Evolutionary conservation across 2,797 vertebrate genomes (phyloP).

Genomic region (Champsocephalus gunnari): DNA sequence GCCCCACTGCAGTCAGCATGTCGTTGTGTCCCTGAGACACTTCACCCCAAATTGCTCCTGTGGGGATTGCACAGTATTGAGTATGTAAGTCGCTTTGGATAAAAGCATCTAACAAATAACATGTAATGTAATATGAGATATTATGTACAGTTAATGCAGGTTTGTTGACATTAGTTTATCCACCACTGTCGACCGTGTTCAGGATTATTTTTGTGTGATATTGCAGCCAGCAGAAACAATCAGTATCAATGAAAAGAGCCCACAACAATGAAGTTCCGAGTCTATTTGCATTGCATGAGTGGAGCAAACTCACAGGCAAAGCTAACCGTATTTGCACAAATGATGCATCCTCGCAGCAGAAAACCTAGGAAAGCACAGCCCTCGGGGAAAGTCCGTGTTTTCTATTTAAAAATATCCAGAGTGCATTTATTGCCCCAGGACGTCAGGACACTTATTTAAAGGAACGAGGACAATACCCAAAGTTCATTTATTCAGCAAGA

Average conservation of each 20-base stretch:
- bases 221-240: not conserved
- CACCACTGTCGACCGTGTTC: not conserved
- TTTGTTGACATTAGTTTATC: not conserved
- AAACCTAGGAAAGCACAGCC: conserved; percentile 56
- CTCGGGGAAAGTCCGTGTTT: conserved; percentile 38
- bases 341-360: conserved; percentile 22
- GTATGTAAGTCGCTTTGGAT: no score
- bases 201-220: conserved; percentile 3
- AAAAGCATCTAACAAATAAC: no score
- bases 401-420: conserved; percentile 69
- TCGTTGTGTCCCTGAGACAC: no score
- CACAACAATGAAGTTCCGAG: not conserved
- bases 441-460: conserved; percentile 60
- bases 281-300: conserved; percentile 21
- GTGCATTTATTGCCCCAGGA: conserved; percentile 74
- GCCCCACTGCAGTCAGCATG: no score
- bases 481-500: conserved; percentile 65
- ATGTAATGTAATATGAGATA: no score
- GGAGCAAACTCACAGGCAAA: conserved; percentile 34
- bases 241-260: not conserved
- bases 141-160: not conserved
- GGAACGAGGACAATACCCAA: conserved; percentile 62
- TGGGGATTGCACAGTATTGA: no score
- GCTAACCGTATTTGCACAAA: conserved; percentile 19
- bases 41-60: no score